Evolutionary conservation across 2,797 vertebrate genomes (phyloP), one percentile per base, ranked within the genome.

Genomic region (Lithobates pipiens): DNA sequence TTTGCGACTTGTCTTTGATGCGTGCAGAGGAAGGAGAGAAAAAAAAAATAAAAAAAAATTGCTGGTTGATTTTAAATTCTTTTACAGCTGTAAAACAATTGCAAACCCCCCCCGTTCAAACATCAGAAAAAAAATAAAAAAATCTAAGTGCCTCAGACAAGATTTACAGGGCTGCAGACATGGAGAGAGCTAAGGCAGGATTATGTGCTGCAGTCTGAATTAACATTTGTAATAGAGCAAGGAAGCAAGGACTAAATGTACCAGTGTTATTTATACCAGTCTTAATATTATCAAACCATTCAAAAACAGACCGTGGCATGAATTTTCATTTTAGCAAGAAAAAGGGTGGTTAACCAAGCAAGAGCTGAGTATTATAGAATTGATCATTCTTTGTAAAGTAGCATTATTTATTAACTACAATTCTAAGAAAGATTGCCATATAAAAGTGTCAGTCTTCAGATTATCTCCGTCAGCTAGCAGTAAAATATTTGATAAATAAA

Each of bases 21-120:
- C 74, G 83, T 82, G 82, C 39, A 88, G 92, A 89, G 73, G 77
- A 86, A 87, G 68, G 68, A 46, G 72, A 46, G 69, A 92, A 89
- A 89, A 46, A 70, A 92, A 89, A 89, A 32, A 29, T 29, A 29
- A 29, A 29, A 29, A 46, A 70, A 92, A 89, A 89, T 54, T 87
- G 82, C 79, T 91, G 86, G 75, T 86, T 87, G 85, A 78, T 88
- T 70, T 34, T 11, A 67, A 25, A 65, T 65, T 65, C n/a, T 39
- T 83, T 92, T n/a, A 89, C 21, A 2, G 90, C 88, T 75, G 84
- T 88, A 87, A 89, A 92, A 91, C 82, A 88, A 74, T 75, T 88
- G 39, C 78, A 90, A 90, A 88, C 7, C 74, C 54, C 75, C 29
- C 29, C 54, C 73, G 88, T 81, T 39, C 25, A 86, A 81, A 9